Base-by-base conservation (phyloP, 2,113 vertebrate genomes). In the Forbesichthys agassizii region DNA sequence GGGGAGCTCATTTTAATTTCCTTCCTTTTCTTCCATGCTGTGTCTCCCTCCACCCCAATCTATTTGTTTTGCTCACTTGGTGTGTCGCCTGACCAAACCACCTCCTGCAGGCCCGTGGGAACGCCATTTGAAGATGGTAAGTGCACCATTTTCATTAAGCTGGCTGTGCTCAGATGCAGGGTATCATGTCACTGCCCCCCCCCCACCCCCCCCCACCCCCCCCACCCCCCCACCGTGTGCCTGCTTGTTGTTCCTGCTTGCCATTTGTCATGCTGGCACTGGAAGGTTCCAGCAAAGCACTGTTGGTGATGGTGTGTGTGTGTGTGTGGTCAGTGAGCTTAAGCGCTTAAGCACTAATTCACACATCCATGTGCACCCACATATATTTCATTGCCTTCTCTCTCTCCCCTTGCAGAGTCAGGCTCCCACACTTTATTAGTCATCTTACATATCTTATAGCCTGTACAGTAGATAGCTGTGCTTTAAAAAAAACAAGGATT, bases 51-150 rank as follows among this genome's bases (percentile, higher is more conserved):
- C 27, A 27, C 3, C 3, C 16, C 61, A 5, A 14, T 7, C 12
- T 20, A 18, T 27, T 58, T 33, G 56, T 36, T 5, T 20, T 11
- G 7, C 36, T 42, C 36, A 42, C 36, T 42, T 8, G 4, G 36
- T 42, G 0, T 42, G 36, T 42, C 54, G 33, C 66, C 55, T n/a
- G 51, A 0, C 68, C 12, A 9, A 54, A 42, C 57, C 55, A 16
- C 71, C 46, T 76, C 3, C 91, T 93, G 66, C 91, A 99, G 98
- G 90, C 98, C 98, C 72, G 97, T 98, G 90, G 98, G 95, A 74
- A 99, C 98, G 55, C 98, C 98, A 64, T 99, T 99, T 92, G 98
- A 99, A 93, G 97, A 99, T 88, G 98, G 98, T 99, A 92, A 95
- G 96, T 88, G 72, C 8, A 18, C 48, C 9, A 16, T 69, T 66